Percentiles rank a stretch among this genome's conserved stretches.
These are phyloP conservation scores for Paelopatides confundens DNA, from an alignment of 53 echinoderm and acorn worm species.

Conservation along the genomic window DNA sequence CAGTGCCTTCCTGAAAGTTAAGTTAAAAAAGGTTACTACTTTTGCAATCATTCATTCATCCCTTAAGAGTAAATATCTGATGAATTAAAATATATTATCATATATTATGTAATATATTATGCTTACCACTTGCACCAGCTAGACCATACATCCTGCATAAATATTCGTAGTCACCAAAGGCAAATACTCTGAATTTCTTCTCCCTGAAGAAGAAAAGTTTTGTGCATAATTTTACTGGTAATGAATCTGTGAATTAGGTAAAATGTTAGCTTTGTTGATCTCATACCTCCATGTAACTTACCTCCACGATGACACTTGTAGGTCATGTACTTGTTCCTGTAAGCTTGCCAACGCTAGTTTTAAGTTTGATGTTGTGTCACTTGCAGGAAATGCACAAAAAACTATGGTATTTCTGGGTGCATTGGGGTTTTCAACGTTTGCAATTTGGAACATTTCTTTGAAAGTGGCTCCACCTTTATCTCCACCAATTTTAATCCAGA, in stretches of 20 bases:
- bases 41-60: too few species aligned
- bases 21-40: too few species aligned
- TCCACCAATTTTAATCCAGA: slow-evolving; percentile 18
- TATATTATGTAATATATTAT: too few species aligned
- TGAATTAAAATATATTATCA: too few species aligned
- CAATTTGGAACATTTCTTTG: slow-evolving; percentile 29
- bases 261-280: too few species aligned
- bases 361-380: neutral
- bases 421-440: neutral
- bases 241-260: too few species aligned
- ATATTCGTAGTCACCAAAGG: neutral
- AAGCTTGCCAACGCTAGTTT: neutral
- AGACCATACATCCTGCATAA: neutral
- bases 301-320: slow-evolving; percentile 28
- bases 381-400: slow-evolving; percentile 6
- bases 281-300: too few species aligned
- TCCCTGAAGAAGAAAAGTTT: neutral
- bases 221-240: too few species aligned
- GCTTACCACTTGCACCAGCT: neutral
- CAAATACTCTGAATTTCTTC: neutral
- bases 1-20: neutral
- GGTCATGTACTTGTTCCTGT: neutral
- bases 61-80: too few species aligned
- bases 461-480: slow-evolving; percentile 24
- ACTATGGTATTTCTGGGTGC: slow-evolving; percentile 13